Evolutionary conservation across 2,113 vertebrate genomes (phyloP), one percentile per base, ranked within the genome.

Genomic region (Xyliphius kryptos): DNA sequence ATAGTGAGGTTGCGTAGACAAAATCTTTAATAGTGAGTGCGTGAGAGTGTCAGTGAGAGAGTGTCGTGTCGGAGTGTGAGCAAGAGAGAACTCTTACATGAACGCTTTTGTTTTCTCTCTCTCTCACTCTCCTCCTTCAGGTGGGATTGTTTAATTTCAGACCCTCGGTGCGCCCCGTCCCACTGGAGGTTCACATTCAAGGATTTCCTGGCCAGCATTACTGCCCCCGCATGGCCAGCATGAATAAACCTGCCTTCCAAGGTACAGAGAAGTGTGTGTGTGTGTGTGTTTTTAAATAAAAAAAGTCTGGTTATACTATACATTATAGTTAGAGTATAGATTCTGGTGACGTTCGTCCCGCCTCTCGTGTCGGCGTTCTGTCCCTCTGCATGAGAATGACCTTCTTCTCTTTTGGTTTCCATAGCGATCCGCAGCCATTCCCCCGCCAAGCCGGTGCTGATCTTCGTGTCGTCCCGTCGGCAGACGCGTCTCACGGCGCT

Each of bases 191-290:
- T 59, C 96, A 98, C 77, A 97, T 99, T 76, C 91, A 97, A 0
- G 96, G 95, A 21, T 99, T 98, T 78, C 96, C 96, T 7, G 96
- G 96, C 8, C 96, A 99, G 67, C 94, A 98, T 73, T 98, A 99
- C 80, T 98, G 95, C 82, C 95, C 94, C 73, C 93, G 94, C 60
- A 99, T 99, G 96, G 96, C 95, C 71, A 97, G 89, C 79, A 99
- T 99, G 96, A 98, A 98, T 82, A 99, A 99, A 77, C 95, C 96
- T 65, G 82, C 92, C 10, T 99, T 98, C 77, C 96, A 98, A 80
- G 95, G 92, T 94, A 83, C 17, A 22, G 55, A 26, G 13, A 19
- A 21, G 20, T n/a, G n/a, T n/a, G n/a, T n/a, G n/a, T n/a, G n/a
- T n/a, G n/a, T n/a, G n/a, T n/a, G n/a, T n/a, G n/a, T n/a, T n/a